Evolutionary conservation across 2,888 invertebrate species (phyloP).

Genomic region (Auanema sp.): DNA sequence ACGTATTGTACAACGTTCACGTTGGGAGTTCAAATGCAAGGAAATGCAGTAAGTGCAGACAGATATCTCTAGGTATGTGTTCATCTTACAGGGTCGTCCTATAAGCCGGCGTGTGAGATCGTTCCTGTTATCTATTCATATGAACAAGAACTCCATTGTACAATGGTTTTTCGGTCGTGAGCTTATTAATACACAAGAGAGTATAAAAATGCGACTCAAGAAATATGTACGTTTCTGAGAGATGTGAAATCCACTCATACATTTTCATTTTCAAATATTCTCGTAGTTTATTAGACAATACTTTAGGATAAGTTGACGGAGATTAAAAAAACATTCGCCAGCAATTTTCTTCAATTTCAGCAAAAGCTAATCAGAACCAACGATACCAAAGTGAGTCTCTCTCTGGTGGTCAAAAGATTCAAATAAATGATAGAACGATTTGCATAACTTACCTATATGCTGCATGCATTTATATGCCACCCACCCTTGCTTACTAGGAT

Average conservation of each 20-base stretch:
- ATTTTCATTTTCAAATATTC: slow-evolving; percentile 4
- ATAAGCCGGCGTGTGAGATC: slow-evolving; percentile 43
- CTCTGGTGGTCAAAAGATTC: too few relatives aligned
- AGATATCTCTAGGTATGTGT: neutral
- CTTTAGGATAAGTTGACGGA: slow-evolving; percentile 50
- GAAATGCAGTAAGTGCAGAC: slow-evolving; percentile 43
- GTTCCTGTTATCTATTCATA: slow-evolving; percentile 47
- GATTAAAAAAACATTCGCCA: slow-evolving; percentile 50
- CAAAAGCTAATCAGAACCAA: slow-evolving; percentile 46
- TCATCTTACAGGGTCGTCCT: slow-evolving; percentile 33
- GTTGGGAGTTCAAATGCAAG: slow-evolving; percentile 57
- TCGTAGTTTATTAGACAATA: neutral
- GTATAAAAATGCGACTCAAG: slow-evolving; percentile 54
- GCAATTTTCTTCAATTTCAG: slow-evolving; percentile 51
- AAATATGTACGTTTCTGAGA: slow-evolving; percentile 45
- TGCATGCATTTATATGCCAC: neutral
- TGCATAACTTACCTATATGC: neutral
- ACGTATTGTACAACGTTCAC: slow-evolving; percentile 59
- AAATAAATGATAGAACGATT: neutral
- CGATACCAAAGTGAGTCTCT: slow-evolving; percentile 21
- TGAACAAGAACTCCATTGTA: slow-evolving; percentile 49
- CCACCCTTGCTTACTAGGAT: neutral
- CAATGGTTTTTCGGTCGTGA: slow-evolving; percentile 57
- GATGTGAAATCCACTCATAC: neutral
- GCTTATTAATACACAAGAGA: slow-evolving; percentile 55